Base-by-base conservation (phyloP, 2,113 vertebrate genomes). In the Pongo abelii region DNA sequence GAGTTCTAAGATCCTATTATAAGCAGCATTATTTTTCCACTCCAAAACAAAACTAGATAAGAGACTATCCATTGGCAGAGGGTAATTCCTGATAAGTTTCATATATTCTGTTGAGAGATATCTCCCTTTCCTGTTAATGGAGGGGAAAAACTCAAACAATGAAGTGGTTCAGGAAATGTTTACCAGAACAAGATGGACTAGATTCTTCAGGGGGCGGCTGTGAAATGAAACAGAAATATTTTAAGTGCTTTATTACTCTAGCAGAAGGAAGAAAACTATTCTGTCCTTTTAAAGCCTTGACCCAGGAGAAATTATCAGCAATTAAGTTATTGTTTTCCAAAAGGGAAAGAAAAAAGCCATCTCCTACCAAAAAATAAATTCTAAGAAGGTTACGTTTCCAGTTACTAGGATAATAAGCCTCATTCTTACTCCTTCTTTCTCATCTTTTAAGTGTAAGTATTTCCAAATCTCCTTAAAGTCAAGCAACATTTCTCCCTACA, bases 81-180 rank as follows among this genome's bases (percentile, higher is more conserved):
- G 95, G 50, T 17, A 72, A 11, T n/a, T 96, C 57, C 88, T 35
- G 77, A 46, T 90, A 96, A 96, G 27, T 81, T 78, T 97, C 89
- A 89, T 89, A 81, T n/a, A 59, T 59, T 91, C 64, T 91, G 86
- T 72, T 91, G 93, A 94, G 81, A 88, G 55, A 59, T 14, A n/a
- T 61, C 64, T 95, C 92, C 83, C 84, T 92, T 96, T 97, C 94
- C 84, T 81, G 77, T 84, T 93, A 96, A 40, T 35, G 22, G n/a
- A 30, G 12, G 43, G 4, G 8, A 30, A 16, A 22, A 59, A 87
- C 25, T 89, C 92, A 92, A 94, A 97, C 96, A 98, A 95, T 84
- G 96, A 91, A 80, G 55, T 38, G 27, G 96, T 97, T 97, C 94
- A 96, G 96, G 89, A 97, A 97, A 96, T 77, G 84, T 97, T 92